Evolutionary conservation across 2,797 vertebrate species (phyloP), one percentile per base, ranked within the genome.

Genomic region (Gobio occitaniae): DNA sequence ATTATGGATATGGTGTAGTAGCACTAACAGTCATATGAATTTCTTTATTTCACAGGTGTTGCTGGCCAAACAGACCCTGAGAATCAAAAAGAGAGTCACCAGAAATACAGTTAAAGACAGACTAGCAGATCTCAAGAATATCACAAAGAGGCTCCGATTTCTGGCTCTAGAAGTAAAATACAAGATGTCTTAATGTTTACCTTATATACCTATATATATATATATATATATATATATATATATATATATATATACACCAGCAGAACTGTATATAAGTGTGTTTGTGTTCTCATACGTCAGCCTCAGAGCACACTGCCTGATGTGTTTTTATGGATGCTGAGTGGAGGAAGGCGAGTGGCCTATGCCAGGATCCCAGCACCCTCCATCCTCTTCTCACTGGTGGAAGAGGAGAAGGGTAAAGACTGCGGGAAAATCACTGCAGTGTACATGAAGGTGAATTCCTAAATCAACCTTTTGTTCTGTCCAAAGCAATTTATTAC

Each of bases 231-330:
- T n/a, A 25, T 2, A 29, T 11, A 15, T 70, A 16, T 61, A 25
- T 2, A 6, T 0, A 25, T 11, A 61, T 11, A 61, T n/a, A 25
- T 2, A 29, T 11, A 15, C 5, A 63, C 3, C 15, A 25, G 44
- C 48, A 44, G 68, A 29, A 47, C 36, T 77, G 9, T 52, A 32
- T 71, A 13, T 82, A 13, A 70, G 12, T 32, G 10, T 65, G 52
- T 54, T 68, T 78, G 65, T 83, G 13, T 87, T 71, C 15, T 61
- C 16, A 9, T 65, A 19, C 47, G 84, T 15, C 91, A 99, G 98
- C 98, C 97, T 3, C 98, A 99, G 91, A 94, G 93, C 77, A 96
- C 97, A 5, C 93, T 99, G 54, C 98, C 97, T 0, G 97, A 98
- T 29, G 95, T 94, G 48, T 95, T 99, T 29, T 69, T 99, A 47